Conservation (phyloP, 2,888 invertebrate genomes). For the Philhelius pedissequus region DNA sequence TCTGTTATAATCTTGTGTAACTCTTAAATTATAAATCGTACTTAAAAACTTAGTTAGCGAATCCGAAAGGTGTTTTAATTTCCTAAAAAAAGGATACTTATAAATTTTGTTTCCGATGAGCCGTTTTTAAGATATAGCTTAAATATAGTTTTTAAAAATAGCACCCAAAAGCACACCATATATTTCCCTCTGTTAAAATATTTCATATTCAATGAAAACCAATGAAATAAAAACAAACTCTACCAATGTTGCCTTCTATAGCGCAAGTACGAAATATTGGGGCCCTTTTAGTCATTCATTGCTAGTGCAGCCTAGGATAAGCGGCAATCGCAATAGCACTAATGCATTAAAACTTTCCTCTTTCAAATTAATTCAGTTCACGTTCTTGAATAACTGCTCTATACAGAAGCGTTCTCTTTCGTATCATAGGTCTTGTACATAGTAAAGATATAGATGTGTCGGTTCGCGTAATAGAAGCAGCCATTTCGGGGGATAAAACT, state of each 20-base stretch:
- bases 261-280: background rate
- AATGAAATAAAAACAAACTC: slow-evolving; percentile 10
- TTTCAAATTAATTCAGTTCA: slow-evolving; percentile 68
- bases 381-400: slow-evolving; percentile 65
- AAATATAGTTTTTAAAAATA: too few species aligned
- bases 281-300: background rate
- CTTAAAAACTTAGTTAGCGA: too few species aligned
- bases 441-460: slow-evolving; percentile 24
- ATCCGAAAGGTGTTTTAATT: too few species aligned
- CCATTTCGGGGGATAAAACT: background rate
- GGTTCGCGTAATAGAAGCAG: slow-evolving; percentile 20
- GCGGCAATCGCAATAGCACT: slow-evolving; percentile 39
- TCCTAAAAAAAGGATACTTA: too few species aligned
- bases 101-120: too few species aligned
- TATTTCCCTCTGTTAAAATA: too few species aligned
- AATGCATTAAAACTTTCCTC: slow-evolving; percentile 60
- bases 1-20: too few species aligned
- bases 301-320: background rate
- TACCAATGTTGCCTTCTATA: background rate
- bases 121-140: too few species aligned
- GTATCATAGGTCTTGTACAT: background rate
- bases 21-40: too few species aligned
- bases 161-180: too few species aligned
- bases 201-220: too few species aligned
- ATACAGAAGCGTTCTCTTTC: slow-evolving; percentile 25